These are phyloP conservation scores for Alosa sapidissima DNA, from an alignment of 2,797 vertebrate species.

Conservation along the genomic window DNA sequence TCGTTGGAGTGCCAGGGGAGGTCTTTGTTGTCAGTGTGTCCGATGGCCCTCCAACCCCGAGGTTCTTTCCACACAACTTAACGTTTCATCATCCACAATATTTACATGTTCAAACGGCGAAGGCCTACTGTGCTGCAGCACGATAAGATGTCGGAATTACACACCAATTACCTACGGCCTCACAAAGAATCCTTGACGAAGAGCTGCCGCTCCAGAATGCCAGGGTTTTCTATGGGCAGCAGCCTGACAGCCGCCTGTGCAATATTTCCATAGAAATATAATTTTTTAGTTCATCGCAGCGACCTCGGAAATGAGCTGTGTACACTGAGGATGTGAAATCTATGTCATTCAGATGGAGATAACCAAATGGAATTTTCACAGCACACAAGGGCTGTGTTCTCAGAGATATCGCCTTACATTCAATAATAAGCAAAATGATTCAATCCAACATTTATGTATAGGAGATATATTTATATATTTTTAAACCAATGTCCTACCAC, in stretches of 20 bases:
- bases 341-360: not conserved
- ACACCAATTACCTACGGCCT: conserved; percentile 60
- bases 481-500: not conserved
- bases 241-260: not conserved
- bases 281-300: not conserved
- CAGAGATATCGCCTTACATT: not conserved
- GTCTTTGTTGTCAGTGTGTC: conserved; percentile 55
- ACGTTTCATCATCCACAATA: conserved; percentile 50
- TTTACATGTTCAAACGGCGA: conserved; percentile 56
- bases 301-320: not conserved
- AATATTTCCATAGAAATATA: not conserved
- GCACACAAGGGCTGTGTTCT: not conserved
- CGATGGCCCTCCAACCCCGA: conserved; percentile 56
- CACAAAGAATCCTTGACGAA: conserved; percentile 58
- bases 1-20: conserved; percentile 53
- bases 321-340: not conserved
- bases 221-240: conserved; percentile 58
- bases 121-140: conserved; percentile 55
- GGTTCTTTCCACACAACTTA: conserved; percentile 54
- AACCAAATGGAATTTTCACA: not conserved
- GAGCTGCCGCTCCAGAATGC: conserved; percentile 43
- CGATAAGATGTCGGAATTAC: conserved; percentile 64
- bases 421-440: not conserved
- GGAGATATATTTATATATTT: not conserved
- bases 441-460: not conserved